Percentiles rank a stretch among this genome's conserved stretches.
phyloP scores from a whole-genome alignment of 2,888 invertebrate genomes.

The Latrodectus elegans region DNA sequence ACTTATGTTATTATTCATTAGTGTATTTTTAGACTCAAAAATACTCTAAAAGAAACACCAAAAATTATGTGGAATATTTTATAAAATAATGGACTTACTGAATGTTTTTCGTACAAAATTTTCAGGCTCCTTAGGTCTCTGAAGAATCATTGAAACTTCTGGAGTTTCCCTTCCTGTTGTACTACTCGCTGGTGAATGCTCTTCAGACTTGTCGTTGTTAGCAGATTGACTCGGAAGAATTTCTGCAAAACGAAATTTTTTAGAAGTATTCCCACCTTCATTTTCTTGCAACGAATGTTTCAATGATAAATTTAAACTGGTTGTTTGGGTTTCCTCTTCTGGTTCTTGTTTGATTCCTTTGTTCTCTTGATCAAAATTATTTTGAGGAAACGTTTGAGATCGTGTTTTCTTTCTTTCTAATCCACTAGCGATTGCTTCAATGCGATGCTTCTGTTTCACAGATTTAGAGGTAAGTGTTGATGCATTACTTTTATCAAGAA shows the following conservation, averaged over 20 bases:
- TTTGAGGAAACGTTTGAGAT: background rate
- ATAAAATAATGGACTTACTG: too few relatives aligned
- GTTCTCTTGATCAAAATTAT: background rate
- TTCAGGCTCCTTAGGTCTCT: too few relatives aligned
- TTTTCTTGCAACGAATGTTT: background rate
- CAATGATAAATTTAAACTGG: background rate
- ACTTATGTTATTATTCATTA: too few relatives aligned
- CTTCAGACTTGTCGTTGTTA: background rate
- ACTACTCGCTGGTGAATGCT: background rate
- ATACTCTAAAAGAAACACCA: too few relatives aligned
- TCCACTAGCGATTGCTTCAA: background rate
- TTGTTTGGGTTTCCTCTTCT: background rate
- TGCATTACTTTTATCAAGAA: background rate
- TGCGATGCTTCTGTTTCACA: background rate
- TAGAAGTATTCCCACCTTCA: background rate
- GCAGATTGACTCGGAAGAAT: background rate
- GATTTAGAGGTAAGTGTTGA: background rate
- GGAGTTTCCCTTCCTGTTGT: background rate
- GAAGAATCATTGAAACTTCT: background rate
- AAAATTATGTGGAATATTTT: too few relatives aligned
- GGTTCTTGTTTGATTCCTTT: background rate
- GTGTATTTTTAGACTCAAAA: too few relatives aligned
- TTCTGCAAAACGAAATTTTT: background rate
- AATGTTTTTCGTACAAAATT: too few relatives aligned
- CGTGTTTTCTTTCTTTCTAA: background rate